phyloP scores from a whole-genome alignment of 1,140 invertebrate species.

The Leptoteleia sp. region DNA sequence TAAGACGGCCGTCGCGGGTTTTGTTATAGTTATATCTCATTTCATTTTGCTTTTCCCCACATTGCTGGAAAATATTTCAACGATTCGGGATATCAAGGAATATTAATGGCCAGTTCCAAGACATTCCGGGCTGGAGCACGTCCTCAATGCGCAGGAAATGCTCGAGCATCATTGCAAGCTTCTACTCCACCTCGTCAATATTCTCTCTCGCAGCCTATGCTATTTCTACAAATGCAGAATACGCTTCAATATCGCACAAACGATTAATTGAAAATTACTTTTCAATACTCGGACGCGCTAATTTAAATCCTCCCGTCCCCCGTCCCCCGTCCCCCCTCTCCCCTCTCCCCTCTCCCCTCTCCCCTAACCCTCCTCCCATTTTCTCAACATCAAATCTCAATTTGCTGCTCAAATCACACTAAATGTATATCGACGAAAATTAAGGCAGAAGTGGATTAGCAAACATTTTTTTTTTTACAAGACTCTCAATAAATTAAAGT shows the following conservation, averaged over 20 bases:
- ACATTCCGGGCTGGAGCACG: constrained; percentile 62
- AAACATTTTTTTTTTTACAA: too few relatives aligned
- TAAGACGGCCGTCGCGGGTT: constrained; percentile 35
- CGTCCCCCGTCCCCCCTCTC: too few relatives aligned
- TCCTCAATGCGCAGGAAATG: constrained; percentile 60
- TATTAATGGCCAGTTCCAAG: constrained; percentile 69
- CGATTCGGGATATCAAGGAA: constrained; percentile 63
- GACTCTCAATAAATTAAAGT: too few relatives aligned
- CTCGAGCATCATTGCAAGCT: constrained; percentile 62
- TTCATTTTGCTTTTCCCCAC: constrained; percentile 56
- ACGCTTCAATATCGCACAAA: constrained; percentile 53
- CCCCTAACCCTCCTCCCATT: too few relatives aligned
- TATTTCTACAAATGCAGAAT: constrained; percentile 60
- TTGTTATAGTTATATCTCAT: constrained; percentile 60
- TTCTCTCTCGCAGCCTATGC: constrained; percentile 51
- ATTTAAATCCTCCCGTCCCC: constrained; percentile 35
- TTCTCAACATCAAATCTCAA: too few relatives aligned
- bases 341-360: too few relatives aligned
- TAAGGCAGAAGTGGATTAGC: too few relatives aligned
- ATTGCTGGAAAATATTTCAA: constrained; percentile 65
- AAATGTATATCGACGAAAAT: too few relatives aligned
- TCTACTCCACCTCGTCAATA: constrained; percentile 63
- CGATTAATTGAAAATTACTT: constrained; percentile 60
- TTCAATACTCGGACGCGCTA: constrained; percentile 33
- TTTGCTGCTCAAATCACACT: too few relatives aligned